These are phyloP conservation scores for Chlorops oryzae DNA, from an alignment of 1,140 invertebrate genomes.

Conservation along the genomic window DNA sequence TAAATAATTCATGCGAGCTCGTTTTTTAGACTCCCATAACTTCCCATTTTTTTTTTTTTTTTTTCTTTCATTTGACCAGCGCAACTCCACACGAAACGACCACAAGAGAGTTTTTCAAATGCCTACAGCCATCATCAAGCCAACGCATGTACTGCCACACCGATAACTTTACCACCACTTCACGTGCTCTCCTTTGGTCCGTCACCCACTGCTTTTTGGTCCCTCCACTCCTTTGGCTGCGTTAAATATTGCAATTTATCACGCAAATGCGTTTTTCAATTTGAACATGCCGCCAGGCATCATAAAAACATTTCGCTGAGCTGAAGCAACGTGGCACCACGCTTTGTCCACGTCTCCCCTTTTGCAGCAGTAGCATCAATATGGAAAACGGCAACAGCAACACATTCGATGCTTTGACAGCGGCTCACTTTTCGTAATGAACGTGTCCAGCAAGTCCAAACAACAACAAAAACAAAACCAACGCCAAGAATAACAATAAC, in stretches of 20 bases:
- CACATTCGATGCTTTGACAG: constrained; percentile 10
- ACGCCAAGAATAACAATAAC: constrained; percentile 12
- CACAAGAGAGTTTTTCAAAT: too few relatives aligned
- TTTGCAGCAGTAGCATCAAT: constrained; percentile 5
- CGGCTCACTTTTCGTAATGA: constrained; percentile 20
- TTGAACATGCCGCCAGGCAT: constrained; percentile 48
- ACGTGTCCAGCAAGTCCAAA: constrained; percentile 16
- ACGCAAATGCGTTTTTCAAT: constrained; percentile 49
- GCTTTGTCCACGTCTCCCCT: background rate
- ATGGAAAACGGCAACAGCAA: constrained; percentile 8
- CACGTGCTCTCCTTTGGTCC: too few relatives aligned
- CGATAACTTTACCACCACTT: too few relatives aligned
- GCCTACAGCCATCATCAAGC: too few relatives aligned
- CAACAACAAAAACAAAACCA: constrained; percentile 17
- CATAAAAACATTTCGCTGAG: constrained; percentile 38
- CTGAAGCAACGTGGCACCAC: background rate
- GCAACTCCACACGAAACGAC: too few relatives aligned
- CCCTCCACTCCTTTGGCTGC: too few relatives aligned
- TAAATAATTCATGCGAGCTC: constrained; percentile 8
- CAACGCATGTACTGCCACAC: too few relatives aligned
- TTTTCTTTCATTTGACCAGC: too few relatives aligned
- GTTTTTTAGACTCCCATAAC: too few relatives aligned
- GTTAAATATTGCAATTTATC: constrained; percentile 49
- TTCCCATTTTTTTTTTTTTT: too few relatives aligned
- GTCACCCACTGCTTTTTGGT: too few relatives aligned